Evolutionary conservation across 2,113 vertebrate species (phyloP).

Genomic region (Anarhynchus alexandrinus): DNA sequence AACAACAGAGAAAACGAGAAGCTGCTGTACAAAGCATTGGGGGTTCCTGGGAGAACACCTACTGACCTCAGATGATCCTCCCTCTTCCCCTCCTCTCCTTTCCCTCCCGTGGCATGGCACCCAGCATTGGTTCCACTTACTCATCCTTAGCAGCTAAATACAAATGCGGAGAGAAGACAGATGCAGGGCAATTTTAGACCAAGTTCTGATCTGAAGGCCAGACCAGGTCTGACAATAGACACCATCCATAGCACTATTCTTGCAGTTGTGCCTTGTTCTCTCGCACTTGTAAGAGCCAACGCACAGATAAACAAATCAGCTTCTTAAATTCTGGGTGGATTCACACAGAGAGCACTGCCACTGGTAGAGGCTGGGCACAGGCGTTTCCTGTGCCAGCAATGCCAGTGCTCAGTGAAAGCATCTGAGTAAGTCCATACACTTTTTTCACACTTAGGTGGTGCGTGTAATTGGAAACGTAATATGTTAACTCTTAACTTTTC

Average conservation of each 20-base stretch:
- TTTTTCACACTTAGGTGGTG: not conserved
- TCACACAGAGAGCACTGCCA: not conserved
- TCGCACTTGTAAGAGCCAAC: not conserved
- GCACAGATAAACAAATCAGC: not conserved
- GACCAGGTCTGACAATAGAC: not conserved
- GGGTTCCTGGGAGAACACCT: not conserved
- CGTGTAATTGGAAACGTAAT: not conserved
- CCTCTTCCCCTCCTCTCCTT: not conserved
- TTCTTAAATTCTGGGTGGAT: not conserved
- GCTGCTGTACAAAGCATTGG: rapidly evolving
- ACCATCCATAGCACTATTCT: not conserved
- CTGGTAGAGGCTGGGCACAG: not conserved
- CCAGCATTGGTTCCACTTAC: not conserved
- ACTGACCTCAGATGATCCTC: not conserved
- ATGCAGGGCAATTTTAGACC: not conserved
- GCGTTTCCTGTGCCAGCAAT: not conserved
- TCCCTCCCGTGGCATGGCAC: not conserved
- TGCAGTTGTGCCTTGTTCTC: not conserved
- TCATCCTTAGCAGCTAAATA: not conserved
- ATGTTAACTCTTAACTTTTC: not conserved
- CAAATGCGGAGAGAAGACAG: not conserved
- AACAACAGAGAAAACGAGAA: not conserved
- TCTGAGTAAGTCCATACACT: not conserved
- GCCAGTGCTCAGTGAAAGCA: not conserved
- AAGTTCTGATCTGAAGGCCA: not conserved